Base-by-base conservation (phyloP, 2,888 invertebrate species). In the Prostheceraeus crozeri region DNA sequence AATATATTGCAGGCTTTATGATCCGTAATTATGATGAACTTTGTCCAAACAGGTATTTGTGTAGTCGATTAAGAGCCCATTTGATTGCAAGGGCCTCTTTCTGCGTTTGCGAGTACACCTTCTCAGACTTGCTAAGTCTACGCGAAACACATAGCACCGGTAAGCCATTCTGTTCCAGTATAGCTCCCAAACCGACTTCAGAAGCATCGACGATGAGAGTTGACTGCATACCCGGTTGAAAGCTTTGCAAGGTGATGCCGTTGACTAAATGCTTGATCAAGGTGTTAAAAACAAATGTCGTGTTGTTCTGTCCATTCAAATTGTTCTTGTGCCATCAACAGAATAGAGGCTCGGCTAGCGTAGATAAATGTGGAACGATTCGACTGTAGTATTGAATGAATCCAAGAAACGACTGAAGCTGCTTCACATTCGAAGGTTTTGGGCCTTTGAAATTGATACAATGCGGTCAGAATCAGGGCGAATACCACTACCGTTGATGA, bases 61-160 rank as follows among this genome's bases (percentile, higher is more conserved):
- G 40, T 14, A 40, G 40, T 40, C 40, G 14, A 6, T 40, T 40
- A 14, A 40, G 14, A 23, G 19, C 14, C 40, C 8, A 40, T 40
- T 28, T 6, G 25, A 48, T 48, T 21, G 48, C 48, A 6, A 4
- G 21, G 21, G 40, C 8, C 21, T 40, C 40, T 40, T 40, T 40
- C 40, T 40, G 40, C 14, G 40, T 40, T 16, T 40, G 40, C n/a
- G n/a, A 33, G 16, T 40, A 40, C 8, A 14, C 40, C 6, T 48
- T 40, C 21, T 40, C 40, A 10, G 40, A 6, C 21, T 40, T 4
- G 14, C 19, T 19, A 16, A 40, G 21, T 40, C 21, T 40, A 23
- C 8, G 14, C 6, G 40, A 40, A 40, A 40, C 21, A 23, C 40
- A 40, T 14, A 40, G 14, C 14, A 40, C 21, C 16, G 6, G 40